phyloP scores from a whole-genome alignment of 2,797 vertebrate genomes.

The Tragopan temminckii region DNA sequence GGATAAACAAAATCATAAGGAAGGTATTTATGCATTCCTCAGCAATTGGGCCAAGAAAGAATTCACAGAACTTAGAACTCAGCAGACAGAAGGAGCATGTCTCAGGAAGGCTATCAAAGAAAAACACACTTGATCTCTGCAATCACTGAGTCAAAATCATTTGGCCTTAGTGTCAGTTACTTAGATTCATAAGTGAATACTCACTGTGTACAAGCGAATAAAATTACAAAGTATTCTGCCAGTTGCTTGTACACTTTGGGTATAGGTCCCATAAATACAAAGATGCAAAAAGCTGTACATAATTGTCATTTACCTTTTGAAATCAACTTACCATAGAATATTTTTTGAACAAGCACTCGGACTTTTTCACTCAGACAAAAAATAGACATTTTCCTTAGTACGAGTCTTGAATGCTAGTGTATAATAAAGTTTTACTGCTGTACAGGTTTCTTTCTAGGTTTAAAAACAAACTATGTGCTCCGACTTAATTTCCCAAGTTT shows the following conservation, averaged over 20 bases:
- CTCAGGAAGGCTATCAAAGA: not conserved
- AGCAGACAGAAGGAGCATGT: not conserved
- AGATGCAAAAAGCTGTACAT: not conserved
- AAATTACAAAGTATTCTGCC: not conserved
- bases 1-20: not conserved
- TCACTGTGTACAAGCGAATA: not conserved
- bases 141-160: not conserved
- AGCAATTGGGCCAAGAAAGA: not conserved
- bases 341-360: not conserved
- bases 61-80: not conserved
- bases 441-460: not conserved
- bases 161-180: not conserved
- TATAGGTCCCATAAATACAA: not conserved
- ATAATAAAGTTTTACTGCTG: not conserved
- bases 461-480: not conserved
- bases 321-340: not conserved
- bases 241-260: not conserved
- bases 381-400: not conserved
- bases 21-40: not conserved
- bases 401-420: not conserved
- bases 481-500: not conserved
- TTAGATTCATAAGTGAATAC: not conserved
- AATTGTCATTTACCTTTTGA: not conserved
- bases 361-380: not conserved
- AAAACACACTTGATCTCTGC: not conserved